These are phyloP conservation scores for Drosophila parabipectinata DNA, from an alignment of 1,140 invertebrate species.

Conservation along the genomic window DNA sequence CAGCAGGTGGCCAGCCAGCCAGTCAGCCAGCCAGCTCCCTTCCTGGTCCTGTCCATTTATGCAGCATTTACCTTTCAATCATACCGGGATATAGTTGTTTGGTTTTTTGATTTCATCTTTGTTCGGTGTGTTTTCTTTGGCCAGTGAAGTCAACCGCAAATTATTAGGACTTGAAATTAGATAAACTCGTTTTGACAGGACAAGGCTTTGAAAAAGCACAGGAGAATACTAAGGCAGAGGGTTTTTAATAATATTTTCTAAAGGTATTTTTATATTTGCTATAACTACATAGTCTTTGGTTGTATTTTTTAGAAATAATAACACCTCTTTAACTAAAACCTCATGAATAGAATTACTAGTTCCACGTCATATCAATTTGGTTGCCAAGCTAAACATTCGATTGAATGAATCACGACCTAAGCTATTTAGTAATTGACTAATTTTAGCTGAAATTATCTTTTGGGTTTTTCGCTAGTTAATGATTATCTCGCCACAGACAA, in stretches of 20 bases:
- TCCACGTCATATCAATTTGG: neutral
- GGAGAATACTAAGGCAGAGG: too few relatives aligned
- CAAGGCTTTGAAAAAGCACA: neutral
- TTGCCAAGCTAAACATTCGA: conserved; percentile 13
- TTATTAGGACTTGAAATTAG: conserved; percentile 31
- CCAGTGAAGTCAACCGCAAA: conserved; percentile 68
- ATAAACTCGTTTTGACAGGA: neutral
- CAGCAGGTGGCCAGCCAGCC: conserved; percentile 67
- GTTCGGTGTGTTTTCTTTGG: conserved; percentile 34
- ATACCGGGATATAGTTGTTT: conserved; percentile 51
- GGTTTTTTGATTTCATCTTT: conserved; percentile 59
- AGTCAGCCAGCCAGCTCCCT: conserved; percentile 30
- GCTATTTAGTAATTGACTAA: conserved; percentile 32
- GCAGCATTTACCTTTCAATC: conserved; percentile 79
- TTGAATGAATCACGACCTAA: conserved; percentile 26
- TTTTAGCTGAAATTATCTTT: conserved; percentile 37
- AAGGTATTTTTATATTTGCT: neutral
- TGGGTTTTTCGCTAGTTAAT: conserved; percentile 33
- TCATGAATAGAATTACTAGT: neutral
- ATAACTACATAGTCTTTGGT: too few relatives aligned
- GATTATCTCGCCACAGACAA: conserved; percentile 36
- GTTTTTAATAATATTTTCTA: neutral
- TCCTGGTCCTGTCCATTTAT: conserved; percentile 20
- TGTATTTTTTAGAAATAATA: neutral
- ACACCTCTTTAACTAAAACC: neutral